phyloP scores from a whole-genome alignment of 2,888 invertebrate species.

The Leptinotarsa rubiginosa region DNA sequence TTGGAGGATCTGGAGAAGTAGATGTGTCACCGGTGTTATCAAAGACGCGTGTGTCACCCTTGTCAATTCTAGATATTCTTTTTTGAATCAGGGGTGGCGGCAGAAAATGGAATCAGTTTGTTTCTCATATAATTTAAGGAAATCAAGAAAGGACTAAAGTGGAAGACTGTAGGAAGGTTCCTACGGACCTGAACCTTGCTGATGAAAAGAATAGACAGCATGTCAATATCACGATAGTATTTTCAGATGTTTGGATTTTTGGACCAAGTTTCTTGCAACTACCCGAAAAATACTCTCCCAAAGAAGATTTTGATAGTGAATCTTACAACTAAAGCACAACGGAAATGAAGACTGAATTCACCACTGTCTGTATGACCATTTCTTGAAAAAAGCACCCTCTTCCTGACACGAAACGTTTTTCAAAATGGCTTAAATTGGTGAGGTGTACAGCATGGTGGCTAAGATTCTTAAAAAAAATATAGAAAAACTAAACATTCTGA shows the following conservation, averaged over 20 bases:
- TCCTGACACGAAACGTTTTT: constrained; percentile 6
- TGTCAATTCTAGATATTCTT: constrained; percentile 8
- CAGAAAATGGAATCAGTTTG: neutral
- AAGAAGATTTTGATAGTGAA: neutral
- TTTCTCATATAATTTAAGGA: neutral
- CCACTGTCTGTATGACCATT: neutral
- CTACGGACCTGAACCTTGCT: neutral
- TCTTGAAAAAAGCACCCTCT: neutral
- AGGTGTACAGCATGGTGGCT: constrained; percentile 12
- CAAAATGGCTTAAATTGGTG: neutral
- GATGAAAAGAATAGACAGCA: neutral
- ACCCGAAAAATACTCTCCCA: neutral
- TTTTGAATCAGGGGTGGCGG: neutral
- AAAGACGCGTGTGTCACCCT: neutral
- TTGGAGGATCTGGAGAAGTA: constrained; percentile 3
- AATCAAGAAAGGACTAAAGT: neutral
- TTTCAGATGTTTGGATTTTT: neutral
- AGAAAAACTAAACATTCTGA: no score
- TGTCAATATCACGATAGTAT: neutral
- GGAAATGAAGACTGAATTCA: neutral
- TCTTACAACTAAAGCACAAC: no score
- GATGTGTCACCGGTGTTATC: neutral
- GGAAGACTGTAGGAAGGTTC: neutral
- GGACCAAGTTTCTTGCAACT: neutral
- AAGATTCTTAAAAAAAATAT: no score